Percentiles rank a stretch among this genome's conserved stretches.
These are phyloP conservation scores for Asobara japonica DNA, from an alignment of 1,140 invertebrate genomes.

Conservation along the genomic window DNA sequence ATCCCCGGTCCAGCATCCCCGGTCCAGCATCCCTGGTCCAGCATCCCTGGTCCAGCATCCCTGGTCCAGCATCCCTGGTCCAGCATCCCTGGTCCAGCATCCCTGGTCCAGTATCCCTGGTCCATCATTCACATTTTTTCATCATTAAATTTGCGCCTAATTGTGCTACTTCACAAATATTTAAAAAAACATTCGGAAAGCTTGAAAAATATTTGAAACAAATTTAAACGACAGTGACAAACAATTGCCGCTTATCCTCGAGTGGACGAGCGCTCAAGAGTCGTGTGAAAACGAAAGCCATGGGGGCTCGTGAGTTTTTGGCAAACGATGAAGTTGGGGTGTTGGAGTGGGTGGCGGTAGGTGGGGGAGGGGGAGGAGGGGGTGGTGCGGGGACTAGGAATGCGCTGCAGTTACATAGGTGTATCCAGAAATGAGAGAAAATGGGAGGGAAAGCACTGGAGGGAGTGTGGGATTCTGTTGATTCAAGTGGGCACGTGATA, in stretches of 20 bases:
- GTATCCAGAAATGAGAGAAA: neutral
- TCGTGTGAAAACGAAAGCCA: constrained; percentile 50
- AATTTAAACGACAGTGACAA: neutral
- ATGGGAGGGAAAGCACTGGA: constrained; percentile 11
- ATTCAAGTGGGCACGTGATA: constrained; percentile 63
- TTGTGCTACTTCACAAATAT: no score
- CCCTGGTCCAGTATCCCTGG: no score
- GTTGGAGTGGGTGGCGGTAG: no score
- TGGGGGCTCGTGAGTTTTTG: constrained; percentile 5
- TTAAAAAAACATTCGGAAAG: neutral
- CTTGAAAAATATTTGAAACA: neutral
- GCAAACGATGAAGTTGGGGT: constrained; percentile 15
- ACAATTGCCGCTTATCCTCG: constrained; percentile 17
- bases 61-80: no score
- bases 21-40: no score
- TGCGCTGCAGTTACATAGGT: neutral
- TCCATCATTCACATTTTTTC: no score
- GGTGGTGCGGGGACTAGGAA: no score
- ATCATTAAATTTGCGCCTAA: no score
- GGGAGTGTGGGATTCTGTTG: constrained; percentile 42
- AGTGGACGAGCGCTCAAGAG: constrained; percentile 44
- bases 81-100: no score
- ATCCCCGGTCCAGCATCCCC: no score
- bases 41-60: no score
- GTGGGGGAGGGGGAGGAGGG: no score